Conservation (phyloP, 2,888 invertebrate genomes). For the Leucozona laternaria region DNA sequence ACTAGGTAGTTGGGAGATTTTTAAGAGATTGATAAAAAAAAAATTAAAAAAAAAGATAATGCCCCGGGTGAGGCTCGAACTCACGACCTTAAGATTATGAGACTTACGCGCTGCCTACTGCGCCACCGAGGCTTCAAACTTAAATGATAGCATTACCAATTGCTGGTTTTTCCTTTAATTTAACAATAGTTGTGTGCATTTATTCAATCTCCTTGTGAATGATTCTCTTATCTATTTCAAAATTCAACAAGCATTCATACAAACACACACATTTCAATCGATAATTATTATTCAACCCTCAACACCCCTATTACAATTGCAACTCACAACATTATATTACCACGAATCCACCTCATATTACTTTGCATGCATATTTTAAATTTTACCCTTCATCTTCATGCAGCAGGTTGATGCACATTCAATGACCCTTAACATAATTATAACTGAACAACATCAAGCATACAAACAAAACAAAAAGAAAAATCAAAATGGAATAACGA, state of each 20-base stretch:
- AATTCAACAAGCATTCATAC: background rate
- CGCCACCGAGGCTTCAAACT: slow-evolving; percentile 68
- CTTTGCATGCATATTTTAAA: background rate
- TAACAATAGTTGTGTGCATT: background rate
- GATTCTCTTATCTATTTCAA: slow-evolving; percentile 2
- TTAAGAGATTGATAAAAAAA: too few relatives aligned
- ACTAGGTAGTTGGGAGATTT: too few relatives aligned
- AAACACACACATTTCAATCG: background rate
- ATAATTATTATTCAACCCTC: slow-evolving; percentile 8
- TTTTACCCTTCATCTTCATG: background rate
- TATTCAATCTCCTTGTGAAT: background rate
- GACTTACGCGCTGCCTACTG: slow-evolving; percentile 76
- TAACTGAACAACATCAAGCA: slow-evolving; percentile 26
- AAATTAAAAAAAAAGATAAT: slow-evolving; percentile 72
- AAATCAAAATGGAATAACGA: slow-evolving; percentile 32
- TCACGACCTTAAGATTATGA: slow-evolving; percentile 76
- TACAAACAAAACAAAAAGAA: background rate
- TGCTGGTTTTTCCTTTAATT: background rate
- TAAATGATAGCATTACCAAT: background rate
- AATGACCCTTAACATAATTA: slow-evolving; percentile 69
- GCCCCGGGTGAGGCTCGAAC: slow-evolving; percentile 79
- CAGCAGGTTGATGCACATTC: slow-evolving; percentile 34
- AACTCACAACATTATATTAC: background rate
- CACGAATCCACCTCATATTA: background rate
- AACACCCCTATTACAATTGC: background rate